phyloP scores from a whole-genome alignment of 2,113 vertebrate genomes.

The Macquaria ambigua region DNA sequence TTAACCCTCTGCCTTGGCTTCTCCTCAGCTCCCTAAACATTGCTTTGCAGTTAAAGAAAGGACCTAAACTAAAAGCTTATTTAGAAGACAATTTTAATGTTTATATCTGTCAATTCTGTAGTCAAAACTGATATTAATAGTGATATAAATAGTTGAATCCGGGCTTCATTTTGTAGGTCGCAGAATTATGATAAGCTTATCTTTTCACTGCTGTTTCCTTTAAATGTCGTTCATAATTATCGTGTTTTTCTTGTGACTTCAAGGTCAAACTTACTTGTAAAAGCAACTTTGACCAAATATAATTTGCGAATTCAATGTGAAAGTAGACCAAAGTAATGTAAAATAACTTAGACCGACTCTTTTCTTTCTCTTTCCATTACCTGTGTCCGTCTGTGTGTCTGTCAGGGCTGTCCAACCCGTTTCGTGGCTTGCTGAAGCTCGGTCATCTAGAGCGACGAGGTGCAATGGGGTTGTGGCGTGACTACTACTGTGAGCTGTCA shows the following conservation, averaged over 20 bases:
- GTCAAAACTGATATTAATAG: neutral
- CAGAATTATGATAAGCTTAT: neutral
- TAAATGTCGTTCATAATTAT: neutral
- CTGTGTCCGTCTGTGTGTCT: neutral
- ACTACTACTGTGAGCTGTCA: slow-evolving; percentile 93
- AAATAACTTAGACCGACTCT: neutral
- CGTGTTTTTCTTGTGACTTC: neutral
- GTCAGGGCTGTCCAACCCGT: slow-evolving; percentile 92
- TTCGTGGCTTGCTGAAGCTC: slow-evolving; percentile 94
- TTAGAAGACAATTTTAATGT: neutral
- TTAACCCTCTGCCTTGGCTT: neutral
- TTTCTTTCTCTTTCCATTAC: neutral
- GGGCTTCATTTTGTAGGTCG: neutral
- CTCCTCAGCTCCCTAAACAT: neutral
- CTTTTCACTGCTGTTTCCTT: neutral
- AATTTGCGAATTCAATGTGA: neutral
- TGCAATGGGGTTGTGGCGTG: slow-evolving; percentile 91
- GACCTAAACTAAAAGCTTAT: too few species aligned
- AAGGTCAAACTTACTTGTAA: neutral
- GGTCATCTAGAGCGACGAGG: slow-evolving; percentile 91
- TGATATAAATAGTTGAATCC: neutral
- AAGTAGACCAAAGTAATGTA: neutral
- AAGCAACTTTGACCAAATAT: neutral
- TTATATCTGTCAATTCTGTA: neutral
- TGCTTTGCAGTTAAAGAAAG: neutral